Evolutionary conservation across 2,797 vertebrate species (phyloP).

Genomic region (Syncerus caffer): DNA sequence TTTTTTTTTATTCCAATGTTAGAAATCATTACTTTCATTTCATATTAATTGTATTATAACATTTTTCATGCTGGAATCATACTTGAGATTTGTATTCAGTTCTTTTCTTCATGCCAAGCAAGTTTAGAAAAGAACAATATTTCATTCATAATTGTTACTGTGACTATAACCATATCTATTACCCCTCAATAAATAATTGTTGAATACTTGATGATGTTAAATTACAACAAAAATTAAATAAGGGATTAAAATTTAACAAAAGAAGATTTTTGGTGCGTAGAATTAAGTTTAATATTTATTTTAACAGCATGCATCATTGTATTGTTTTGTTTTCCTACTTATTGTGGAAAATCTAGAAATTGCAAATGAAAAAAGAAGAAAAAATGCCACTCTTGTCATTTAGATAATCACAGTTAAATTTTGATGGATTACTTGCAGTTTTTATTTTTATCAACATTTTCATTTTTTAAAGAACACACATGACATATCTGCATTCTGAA

Average conservation of each 20-base stretch:
- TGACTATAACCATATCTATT: neutral
- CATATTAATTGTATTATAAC: neutral
- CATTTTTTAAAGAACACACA: neutral
- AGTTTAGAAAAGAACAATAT: neutral
- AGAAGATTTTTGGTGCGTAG: neutral
- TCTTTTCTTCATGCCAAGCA: neutral
- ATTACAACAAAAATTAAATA: neutral
- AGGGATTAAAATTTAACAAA: neutral
- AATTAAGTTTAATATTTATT: conserved; percentile 5
- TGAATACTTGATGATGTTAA: neutral
- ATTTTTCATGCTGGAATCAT: neutral
- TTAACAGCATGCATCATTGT: neutral
- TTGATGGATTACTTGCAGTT: neutral
- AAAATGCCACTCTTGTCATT: neutral
- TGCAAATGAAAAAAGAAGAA: neutral
- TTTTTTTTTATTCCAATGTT: neutral
- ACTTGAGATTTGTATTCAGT: neutral
- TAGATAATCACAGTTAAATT: neutral
- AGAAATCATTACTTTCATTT: neutral
- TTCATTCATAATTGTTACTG: neutral
- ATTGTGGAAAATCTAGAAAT: neutral
- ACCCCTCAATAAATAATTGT: neutral
- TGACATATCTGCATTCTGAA: neutral
- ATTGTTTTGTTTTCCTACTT: neutral
- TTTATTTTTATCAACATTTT: neutral